Evolutionary conservation across 2,888 invertebrate species (phyloP).

Genomic region (Gasteruption jaculator): DNA sequence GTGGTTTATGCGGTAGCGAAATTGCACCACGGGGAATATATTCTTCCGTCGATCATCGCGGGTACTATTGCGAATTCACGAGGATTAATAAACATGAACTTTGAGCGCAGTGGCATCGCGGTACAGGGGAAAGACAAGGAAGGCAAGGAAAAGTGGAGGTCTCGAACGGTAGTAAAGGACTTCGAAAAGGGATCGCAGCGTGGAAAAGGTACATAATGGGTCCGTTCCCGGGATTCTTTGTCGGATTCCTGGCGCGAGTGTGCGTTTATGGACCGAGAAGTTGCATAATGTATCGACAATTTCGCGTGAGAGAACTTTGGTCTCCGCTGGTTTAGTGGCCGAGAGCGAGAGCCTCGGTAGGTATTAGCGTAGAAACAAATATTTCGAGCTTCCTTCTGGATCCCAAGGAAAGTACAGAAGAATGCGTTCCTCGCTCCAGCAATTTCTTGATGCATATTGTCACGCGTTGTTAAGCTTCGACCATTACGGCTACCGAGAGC

Average conservation of each 20-base stretch:
- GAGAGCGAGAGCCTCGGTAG: too few relatives aligned
- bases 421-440: conserved; percentile 38
- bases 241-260: conserved; percentile 34
- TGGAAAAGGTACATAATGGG: too few relatives aligned
- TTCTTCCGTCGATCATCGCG: conserved; percentile 9
- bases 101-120: background rate
- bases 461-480: conserved; percentile 47
- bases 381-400: too few relatives aligned
- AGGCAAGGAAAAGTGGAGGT: conserved; percentile 15
- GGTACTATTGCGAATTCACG: conserved; percentile 17
- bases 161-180: conserved; percentile 17
- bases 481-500: conserved; percentile 38
- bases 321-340: too few relatives aligned
- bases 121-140: conserved; percentile 17
- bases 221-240: conserved; percentile 27
- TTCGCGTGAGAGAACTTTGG: conserved; percentile 38
- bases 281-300: conserved; percentile 46
- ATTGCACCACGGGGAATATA: conserved; percentile 14
- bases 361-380: too few relatives aligned
- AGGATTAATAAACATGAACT: conserved; percentile 34
- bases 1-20: too few relatives aligned
- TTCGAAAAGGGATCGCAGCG: too few relatives aligned
- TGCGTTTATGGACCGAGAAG: conserved; percentile 45
- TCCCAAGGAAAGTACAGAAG: too few relatives aligned
- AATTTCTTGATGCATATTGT: conserved; percentile 46